Base-by-base conservation (phyloP, 1,140 invertebrate genomes). In the Dysdera silvatica region DNA sequence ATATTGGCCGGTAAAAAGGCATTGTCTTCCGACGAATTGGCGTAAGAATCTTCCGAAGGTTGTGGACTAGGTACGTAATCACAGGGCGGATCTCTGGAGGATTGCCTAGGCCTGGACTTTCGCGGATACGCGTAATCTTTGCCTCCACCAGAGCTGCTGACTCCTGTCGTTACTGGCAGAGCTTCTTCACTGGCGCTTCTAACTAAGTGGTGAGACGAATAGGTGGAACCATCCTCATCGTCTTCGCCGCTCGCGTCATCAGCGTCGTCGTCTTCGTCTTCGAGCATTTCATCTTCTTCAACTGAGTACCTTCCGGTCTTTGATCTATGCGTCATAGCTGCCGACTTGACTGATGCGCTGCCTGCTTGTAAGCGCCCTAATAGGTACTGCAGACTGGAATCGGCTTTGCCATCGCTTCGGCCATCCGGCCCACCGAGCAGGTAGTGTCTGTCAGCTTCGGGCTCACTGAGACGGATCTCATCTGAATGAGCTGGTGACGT, bases 181-280 rank as follows among this genome's bases (percentile, higher is more conserved):
- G 83, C 82, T 78, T 89, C 87, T 80, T 89, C 87, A 85, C 87
- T 90, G 80, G 86, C 88, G 85, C 87, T 90, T 81, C 86, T 86
- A 83, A 86, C 86, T 86, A 88, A 83, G 82, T 86, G 86, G 86
- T 86, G 87, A 86, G 88, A 87, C 86, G 87, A 87, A 87, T 89
- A 87, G 20, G 60, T 65, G 53, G 65, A 62, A 3, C 65, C 65
- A 18, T 67, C 66, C 12, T 67, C 65, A 12, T 61, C 59, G 16
- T 32, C 52, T 14, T 41, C 40, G 24, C 37, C 31, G 31, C 60
- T 54, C 5, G 35, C 45, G 1, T 56, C 45, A 18, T 64, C 53
- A 7, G 54, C 61, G 23, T 61, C 53, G 14, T 67, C 59, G 10
- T 66, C 59, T 23, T 60, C 59, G n/a, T 53, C 51, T n/a, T 31